phyloP scores from a whole-genome alignment of 1,140 invertebrate genomes.

The Paracyclopina nana region DNA sequence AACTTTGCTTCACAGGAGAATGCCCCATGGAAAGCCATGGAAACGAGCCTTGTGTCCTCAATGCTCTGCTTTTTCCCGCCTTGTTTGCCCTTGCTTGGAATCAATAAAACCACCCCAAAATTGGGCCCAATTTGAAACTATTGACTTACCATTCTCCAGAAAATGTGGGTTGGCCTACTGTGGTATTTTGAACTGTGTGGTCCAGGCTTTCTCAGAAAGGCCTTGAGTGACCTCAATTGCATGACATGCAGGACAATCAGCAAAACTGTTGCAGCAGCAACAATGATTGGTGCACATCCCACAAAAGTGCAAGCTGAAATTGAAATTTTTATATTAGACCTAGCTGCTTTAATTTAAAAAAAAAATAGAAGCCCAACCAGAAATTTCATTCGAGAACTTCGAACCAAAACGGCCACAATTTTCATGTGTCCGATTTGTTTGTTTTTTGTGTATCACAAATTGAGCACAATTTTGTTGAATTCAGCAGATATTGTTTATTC shows the following conservation, averaged over 20 bases:
- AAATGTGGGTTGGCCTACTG: background rate
- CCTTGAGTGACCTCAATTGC: background rate
- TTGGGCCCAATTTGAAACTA: too few relatives aligned
- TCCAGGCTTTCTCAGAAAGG: background rate
- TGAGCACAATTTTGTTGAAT: too few relatives aligned
- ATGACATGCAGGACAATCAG: background rate
- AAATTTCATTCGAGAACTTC: background rate
- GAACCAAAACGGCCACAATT: background rate
- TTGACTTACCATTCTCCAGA: background rate
- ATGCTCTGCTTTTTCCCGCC: too few relatives aligned
- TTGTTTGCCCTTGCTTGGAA: too few relatives aligned
- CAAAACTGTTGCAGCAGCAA: background rate
- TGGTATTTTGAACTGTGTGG: background rate
- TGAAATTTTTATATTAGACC: background rate
- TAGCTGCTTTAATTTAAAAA: background rate
- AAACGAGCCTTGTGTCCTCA: too few relatives aligned
- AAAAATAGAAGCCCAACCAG: background rate
- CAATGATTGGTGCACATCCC: background rate
- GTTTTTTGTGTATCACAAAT: too few relatives aligned
- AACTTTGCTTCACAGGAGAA: too few relatives aligned
- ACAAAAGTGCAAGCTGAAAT: background rate
- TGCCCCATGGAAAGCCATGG: too few relatives aligned
- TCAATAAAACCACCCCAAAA: too few relatives aligned
- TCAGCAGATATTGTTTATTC: too few relatives aligned
- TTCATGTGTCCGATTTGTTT: too few relatives aligned